These are phyloP conservation scores for Eristalis intricaria DNA, from an alignment of 2,888 invertebrate species.

Conservation along the genomic window DNA sequence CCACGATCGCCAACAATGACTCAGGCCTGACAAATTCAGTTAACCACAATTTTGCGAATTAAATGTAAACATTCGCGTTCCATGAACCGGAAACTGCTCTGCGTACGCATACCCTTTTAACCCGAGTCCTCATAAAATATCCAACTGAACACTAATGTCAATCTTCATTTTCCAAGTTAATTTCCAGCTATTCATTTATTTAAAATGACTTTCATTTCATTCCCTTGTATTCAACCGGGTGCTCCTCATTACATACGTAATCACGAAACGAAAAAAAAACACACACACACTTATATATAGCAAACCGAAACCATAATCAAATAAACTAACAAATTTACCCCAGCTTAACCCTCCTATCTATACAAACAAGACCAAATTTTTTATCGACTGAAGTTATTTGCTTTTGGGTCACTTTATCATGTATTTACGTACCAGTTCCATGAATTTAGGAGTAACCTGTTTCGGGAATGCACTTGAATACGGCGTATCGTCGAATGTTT, in stretches of 20 bases:
- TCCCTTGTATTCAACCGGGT: neutral
- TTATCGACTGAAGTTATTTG: neutral
- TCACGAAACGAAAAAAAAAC: neutral
- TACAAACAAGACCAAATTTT: neutral
- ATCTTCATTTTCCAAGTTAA: neutral
- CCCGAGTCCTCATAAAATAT: neutral
- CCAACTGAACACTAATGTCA: neutral
- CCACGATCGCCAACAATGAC: too few species aligned
- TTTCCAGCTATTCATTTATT: neutral
- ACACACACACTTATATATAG: neutral
- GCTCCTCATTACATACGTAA: neutral
- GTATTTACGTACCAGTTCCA: conserved; percentile 1
- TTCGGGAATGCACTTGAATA: conserved; percentile 19
- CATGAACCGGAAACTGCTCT: too few species aligned
- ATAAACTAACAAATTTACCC: neutral
- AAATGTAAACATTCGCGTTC: too few species aligned
- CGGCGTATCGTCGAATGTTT: conserved; percentile 5
- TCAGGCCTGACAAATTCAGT: too few species aligned
- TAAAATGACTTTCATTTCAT: neutral
- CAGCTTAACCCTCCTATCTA: neutral
- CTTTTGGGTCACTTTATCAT: conserved; percentile 21
- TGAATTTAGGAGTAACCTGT: conserved; percentile 4
- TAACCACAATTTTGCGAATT: too few species aligned
- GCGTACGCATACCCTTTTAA: too few species aligned
- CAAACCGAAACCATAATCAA: neutral